A percentile compares a stretch with the other conserved stretches of the same genome.
Conservation (phyloP, 2,113 vertebrate species). For the Malurus alboscapulatus region DNA sequence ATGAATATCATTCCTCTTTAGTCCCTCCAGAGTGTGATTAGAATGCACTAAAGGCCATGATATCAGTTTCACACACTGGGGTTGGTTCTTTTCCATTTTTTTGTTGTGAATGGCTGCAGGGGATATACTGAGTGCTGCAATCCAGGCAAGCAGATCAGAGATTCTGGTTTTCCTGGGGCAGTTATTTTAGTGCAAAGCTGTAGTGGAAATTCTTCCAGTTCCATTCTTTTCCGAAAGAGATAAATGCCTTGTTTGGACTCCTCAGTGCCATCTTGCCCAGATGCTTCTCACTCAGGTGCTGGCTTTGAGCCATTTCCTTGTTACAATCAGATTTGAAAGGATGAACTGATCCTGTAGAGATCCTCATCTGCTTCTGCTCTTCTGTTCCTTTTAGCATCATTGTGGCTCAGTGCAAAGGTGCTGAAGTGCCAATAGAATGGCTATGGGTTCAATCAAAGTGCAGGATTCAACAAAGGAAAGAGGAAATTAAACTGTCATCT, state of each 20-base stretch:
- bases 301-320: background rate
- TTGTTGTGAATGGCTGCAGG: background rate
- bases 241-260: background rate
- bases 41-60: background rate
- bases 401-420: background rate
- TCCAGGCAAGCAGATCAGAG: background rate
- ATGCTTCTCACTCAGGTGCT: background rate
- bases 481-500: constrained; percentile 12
- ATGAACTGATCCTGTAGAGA: background rate
- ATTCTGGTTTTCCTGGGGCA: background rate
- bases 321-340: background rate
- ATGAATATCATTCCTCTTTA: background rate
- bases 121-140: background rate
- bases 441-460: background rate
- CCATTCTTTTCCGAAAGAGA: background rate
- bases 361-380: background rate
- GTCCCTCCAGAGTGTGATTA: background rate
- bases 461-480: background rate
- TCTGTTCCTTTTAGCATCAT: background rate
- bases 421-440: background rate
- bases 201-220: background rate
- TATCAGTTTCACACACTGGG: background rate
- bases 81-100: background rate
- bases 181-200: background rate
- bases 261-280: background rate